Evolutionary conservation across 2,797 vertebrate genomes (phyloP), one percentile per base, ranked within the genome.

Genomic region (Zalophus californianus): DNA sequence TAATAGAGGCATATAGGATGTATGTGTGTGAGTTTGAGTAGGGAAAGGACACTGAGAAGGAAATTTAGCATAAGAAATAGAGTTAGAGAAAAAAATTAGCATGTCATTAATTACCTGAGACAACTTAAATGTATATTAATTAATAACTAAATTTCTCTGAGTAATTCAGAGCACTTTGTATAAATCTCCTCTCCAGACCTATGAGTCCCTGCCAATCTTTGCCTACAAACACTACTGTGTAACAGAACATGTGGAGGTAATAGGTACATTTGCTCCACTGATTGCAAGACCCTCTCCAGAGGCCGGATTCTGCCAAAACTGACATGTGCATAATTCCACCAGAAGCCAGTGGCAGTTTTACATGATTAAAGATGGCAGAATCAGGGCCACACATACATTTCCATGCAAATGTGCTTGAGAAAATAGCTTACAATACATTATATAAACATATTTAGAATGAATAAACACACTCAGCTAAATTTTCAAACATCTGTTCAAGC

Each of bases 301-400:
- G 23, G 15, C 54, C 50, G 0, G 8, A 52, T 79, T 88, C 41
- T 58, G 58, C 78, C 68, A 64, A 48, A 58, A 80, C 14, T 62
- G 91, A 93, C 70, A 68, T 0, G 5, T 13, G 25, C 70, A 54
- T 94, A 91, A 96, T 94, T 93, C 66, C 60, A 91, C 27, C 79
- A 93, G 85, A 96, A 98, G 96, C 94, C 90, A 70, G 62, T 84
- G 92, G 94, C 94, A 97, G 41, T 95, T 95, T 41, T 54, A 15
- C 79, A 54, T 97, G 94, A 98, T 98, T 97, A 97, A 97, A 96
- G 96, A 94, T 96, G 97, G 96, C 79, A 98, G 93, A 98, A 97
- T 97, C 75, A 78, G 94, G 88, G 60, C 75, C 70, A 68, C 50
- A 90, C 86, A 91, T 91, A 85, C 92, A 98, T 97, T 98, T 95